Conservation (phyloP, 2,888 invertebrate species). For the Sesia bembeciformis region DNA sequence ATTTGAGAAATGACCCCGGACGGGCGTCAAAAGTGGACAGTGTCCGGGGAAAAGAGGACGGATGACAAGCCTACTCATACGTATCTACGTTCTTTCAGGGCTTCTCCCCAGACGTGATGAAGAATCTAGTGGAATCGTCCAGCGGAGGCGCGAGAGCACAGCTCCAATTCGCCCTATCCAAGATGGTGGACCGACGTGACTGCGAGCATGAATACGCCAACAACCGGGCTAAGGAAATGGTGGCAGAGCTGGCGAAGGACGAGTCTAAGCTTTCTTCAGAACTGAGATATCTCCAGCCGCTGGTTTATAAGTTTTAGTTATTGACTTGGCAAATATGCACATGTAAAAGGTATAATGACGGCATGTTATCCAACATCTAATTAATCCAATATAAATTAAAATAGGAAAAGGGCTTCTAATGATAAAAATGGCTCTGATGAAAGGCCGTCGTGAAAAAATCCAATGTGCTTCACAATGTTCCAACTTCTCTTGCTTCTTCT, state of each 20-base stretch:
- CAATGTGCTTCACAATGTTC: no score
- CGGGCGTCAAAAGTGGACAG: no score
- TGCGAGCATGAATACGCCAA: conserved; percentile 75
- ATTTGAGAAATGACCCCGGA: no score
- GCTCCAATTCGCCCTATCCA: conserved; percentile 70
- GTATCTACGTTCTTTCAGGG: conserved; percentile 52
- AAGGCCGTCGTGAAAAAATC: no score
- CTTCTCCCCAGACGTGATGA: conserved; percentile 74
- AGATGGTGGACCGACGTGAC: conserved; percentile 74
- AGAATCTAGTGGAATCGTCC: conserved; percentile 67
- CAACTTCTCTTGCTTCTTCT: no score
- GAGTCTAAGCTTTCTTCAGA: conserved; percentile 74
- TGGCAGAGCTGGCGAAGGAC: conserved; percentile 71
- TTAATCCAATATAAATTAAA: no score
- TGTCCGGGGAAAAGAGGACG: no score
- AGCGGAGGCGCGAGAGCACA: conserved; percentile 75
- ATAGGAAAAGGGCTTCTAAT: no score
- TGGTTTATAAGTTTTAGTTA: conserved; percentile 49
- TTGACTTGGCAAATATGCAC: no score
- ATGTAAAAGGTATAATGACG: not conserved
- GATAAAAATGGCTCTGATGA: no score
- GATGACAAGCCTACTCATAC: no score
- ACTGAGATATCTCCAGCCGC: conserved; percentile 73
- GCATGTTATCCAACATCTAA: no score
- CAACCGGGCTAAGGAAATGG: conserved; percentile 67